These are phyloP conservation scores for Macquaria australasica DNA, from an alignment of 2,113 vertebrate genomes.

Conservation along the genomic window DNA sequence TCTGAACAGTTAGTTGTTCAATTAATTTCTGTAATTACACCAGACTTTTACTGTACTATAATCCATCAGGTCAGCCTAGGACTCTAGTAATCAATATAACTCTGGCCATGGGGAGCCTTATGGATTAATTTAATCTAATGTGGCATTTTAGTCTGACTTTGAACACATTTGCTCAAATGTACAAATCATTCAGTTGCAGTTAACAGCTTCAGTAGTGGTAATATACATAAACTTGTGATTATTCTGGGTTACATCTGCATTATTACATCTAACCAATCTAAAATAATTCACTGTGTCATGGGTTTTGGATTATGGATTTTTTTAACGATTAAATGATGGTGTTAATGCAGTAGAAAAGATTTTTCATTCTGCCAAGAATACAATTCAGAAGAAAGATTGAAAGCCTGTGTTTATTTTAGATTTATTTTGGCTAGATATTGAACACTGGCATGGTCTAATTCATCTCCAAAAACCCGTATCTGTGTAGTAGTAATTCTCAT, in stretches of 20 bases:
- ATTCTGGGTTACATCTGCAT: too few relatives aligned
- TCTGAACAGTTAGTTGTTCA: neutral
- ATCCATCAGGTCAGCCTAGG: neutral
- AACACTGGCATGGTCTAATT: neutral
- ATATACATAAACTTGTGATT: neutral
- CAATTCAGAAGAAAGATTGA: neutral
- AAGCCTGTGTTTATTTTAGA: neutral
- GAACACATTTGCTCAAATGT: neutral
- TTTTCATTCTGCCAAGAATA: constrained; percentile 1
- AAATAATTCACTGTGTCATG: neutral
- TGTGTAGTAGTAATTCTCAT: constrained; percentile 4
- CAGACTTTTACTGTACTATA: neutral
- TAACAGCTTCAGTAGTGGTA: neutral
- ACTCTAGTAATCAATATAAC: neutral
- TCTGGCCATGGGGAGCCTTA: neutral
- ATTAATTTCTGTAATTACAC: neutral
- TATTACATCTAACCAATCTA: neutral
- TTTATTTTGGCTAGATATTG: neutral
- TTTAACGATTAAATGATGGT: neutral
- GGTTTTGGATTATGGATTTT: neutral
- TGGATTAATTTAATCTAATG: neutral
- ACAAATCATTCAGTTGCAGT: neutral
- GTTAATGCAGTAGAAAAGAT: neutral
- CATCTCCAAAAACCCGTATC: neutral
- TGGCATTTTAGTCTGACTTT: neutral